Conservation (phyloP, 1,140 invertebrate genomes). For the Ceratosolen fusciceps region DNA sequence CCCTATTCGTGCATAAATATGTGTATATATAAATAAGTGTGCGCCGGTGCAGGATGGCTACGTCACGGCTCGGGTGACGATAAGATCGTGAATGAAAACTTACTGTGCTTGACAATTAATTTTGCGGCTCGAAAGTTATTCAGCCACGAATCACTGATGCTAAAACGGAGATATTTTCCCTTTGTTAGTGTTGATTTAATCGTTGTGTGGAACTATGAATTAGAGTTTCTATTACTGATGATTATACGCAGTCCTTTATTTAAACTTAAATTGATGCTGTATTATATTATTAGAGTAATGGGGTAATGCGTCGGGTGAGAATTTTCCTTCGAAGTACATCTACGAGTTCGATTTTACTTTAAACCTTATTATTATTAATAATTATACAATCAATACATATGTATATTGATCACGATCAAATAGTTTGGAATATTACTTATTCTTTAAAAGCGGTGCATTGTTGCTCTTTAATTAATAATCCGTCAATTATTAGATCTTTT, state of each 20-base stretch:
- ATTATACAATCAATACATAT: too few species aligned
- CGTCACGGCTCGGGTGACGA: background rate
- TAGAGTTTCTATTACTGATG: background rate
- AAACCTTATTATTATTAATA: too few species aligned
- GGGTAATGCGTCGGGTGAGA: too few species aligned
- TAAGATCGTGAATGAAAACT: conserved; percentile 21
- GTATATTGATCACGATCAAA: too few species aligned
- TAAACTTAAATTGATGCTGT: too few species aligned
- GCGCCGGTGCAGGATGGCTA: background rate
- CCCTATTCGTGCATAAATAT: background rate
- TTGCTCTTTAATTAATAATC: too few species aligned
- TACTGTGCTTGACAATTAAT: conserved; percentile 12
- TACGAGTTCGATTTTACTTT: too few species aligned
- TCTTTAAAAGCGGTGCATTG: too few species aligned
- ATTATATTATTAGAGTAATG: too few species aligned
- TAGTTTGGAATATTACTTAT: too few species aligned
- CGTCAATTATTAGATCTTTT: too few species aligned
- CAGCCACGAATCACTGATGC: background rate
- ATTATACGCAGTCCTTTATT: background rate
- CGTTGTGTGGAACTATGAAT: background rate
- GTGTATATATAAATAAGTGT: background rate
- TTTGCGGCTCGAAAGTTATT: background rate
- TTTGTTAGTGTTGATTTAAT: background rate
- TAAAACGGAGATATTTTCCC: background rate
- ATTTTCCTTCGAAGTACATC: too few species aligned